Base-by-base conservation (phyloP, 2,797 vertebrate genomes). In the Epinephelus coioides region DNA sequence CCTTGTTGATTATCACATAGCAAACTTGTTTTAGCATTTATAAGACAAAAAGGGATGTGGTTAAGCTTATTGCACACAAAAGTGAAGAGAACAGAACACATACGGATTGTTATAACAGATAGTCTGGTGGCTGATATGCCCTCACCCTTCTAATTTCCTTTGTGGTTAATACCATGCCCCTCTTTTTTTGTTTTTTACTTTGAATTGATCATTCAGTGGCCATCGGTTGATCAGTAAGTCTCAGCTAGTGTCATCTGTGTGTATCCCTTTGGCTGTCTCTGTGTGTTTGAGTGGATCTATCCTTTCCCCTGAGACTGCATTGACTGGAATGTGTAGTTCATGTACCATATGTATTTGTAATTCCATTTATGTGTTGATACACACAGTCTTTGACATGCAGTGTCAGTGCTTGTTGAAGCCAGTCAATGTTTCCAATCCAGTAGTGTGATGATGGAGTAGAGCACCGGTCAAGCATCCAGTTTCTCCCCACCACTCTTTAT, bases 151-250 rank as follows among this genome's bases (percentile, higher is more conserved):
- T 87, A 34, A 80, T 79, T 75, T 86, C 2, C 61, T 83, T 87
- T 91, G 88, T 91, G 91, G 82, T 91, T 94, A 94, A 95, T 80
- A 69, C 64, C 69, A 78, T 94, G 82, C 85, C 81, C 91, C 88
- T 90, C 79, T 92, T 92, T 91, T 80, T 91, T 91, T 90, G 23
- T 91, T 91, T 91, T 40, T 90, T 72, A 89, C 88, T 90, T 91
- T 88, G 70, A 94, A 94, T 90, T 92, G 70, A 92, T 91, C 91
- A 89, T 94, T 95, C 94, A 95, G 94, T 95, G 94, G 92, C 94
- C 95, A 84, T 91, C 94, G 83, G 89, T 95, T 46, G 90, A 95
- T 91, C 93, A 96, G 95, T 96, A 95, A 96, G 95, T 95, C 82
- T 91, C 87, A 92, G 89, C 84, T 82, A 87, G 89, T 89, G 79